Conservation (phyloP, 2,113 vertebrate species). For the Sapayoa aenigma region DNA sequence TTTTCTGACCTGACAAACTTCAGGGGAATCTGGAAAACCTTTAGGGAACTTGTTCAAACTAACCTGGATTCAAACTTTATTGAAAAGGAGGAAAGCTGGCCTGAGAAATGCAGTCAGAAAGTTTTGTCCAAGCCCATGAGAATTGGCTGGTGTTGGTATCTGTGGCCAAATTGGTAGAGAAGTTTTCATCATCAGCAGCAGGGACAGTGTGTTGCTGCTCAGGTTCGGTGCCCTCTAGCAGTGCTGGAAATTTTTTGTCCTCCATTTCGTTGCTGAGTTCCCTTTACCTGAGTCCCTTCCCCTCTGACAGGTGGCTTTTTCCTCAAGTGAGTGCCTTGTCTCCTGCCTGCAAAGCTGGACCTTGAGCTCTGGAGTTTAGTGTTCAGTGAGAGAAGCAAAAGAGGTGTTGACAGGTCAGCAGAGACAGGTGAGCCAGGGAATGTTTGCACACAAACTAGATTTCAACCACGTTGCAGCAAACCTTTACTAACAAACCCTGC, state of each 20-base stretch:
- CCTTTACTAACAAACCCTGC: background rate
- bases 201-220: background rate
- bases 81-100: background rate
- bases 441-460: background rate
- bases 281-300: background rate
- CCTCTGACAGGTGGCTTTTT: background rate
- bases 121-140: background rate
- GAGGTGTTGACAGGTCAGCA: background rate
- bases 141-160: background rate
- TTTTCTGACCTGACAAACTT: background rate
- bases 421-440: background rate
- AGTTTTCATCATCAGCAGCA: background rate
- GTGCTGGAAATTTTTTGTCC: background rate
- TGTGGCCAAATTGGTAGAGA: accelerated
- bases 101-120: background rate
- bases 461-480: background rate
- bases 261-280: background rate
- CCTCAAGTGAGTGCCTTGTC: background rate
- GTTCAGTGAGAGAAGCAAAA: accelerated
- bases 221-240: background rate
- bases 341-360: background rate
- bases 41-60: background rate
- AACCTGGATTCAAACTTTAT: background rate
- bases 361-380: background rate
- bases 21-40: background rate